Percentiles rank a stretch among this genome's conserved stretches.
Conservation (phyloP, 2,113 vertebrate species). For the Xenopus laevis region DNA sequence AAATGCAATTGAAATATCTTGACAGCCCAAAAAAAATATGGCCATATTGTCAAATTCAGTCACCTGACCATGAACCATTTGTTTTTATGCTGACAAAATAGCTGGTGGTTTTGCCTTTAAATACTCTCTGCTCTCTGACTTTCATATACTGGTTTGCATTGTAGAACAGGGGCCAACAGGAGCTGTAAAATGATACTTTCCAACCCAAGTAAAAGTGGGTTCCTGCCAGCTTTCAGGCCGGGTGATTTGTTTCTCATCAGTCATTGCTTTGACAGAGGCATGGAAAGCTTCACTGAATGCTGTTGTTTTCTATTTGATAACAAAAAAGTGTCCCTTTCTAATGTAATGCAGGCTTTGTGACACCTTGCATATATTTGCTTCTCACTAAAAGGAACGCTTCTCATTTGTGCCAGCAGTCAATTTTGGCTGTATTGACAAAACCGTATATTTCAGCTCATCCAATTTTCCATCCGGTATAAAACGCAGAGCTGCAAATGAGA, state of each 20-base stretch:
- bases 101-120: conserved; percentile 10
- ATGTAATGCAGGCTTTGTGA: conserved; percentile 26
- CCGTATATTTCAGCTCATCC: no score
- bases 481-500: no score
- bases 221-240: conserved; percentile 24
- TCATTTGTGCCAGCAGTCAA: no score
- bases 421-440: no score
- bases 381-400: not conserved
- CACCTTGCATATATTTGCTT: conserved; percentile 33
- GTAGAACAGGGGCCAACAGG: conserved; percentile 4
- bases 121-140: not conserved
- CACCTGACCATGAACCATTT: not conserved
- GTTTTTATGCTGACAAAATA: conserved; percentile 3
- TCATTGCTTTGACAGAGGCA: conserved; percentile 30
- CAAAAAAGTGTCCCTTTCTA: conserved; percentile 31
- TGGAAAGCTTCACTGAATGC: conserved; percentile 34
- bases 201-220: conserved; percentile 17
- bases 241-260: conserved; percentile 35
- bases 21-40: not conserved
- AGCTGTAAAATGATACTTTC: conserved; percentile 28
- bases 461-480: no score
- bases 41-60: not conserved
- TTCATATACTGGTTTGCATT: conserved; percentile 12
- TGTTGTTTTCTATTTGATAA: conserved; percentile 24
- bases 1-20: not conserved